A percentile compares a stretch with the other conserved stretches of the same genome.
Conservation (phyloP, 2,113 vertebrate species). For the Poecile atricapillus region DNA sequence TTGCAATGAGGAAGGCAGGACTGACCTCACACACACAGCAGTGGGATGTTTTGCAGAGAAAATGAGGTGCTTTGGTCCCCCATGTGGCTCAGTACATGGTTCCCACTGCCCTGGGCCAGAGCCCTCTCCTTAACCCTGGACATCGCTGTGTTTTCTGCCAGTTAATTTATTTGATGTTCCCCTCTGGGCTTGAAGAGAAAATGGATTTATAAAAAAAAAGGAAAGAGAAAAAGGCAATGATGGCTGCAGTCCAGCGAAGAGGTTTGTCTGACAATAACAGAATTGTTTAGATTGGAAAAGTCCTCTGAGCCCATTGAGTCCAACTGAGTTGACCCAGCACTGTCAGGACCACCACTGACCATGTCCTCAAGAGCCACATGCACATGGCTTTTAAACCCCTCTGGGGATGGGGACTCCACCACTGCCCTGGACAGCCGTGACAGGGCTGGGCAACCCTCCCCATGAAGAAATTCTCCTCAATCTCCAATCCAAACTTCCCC, state of each 20-base stretch:
- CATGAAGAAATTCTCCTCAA: not conserved
- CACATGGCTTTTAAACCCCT: accelerated
- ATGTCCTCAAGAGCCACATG: not conserved
- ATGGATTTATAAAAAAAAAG: not conserved
- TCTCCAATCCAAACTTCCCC: accelerated
- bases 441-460: not conserved
- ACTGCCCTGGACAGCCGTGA: not conserved
- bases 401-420: no score
- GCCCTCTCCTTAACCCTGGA: not conserved
- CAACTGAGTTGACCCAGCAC: not conserved
- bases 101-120: not conserved
- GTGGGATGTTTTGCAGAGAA: not conserved
- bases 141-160: not conserved
- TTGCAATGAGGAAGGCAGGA: not conserved
- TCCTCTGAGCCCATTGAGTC: not conserved
- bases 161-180: not conserved
- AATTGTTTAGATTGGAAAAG: not conserved
- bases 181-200: not conserved
- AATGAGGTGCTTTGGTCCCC: not conserved
- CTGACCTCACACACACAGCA: not conserved
- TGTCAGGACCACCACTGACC: not conserved
- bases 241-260: not conserved
- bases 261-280: not conserved
- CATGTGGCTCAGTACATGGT: accelerated
- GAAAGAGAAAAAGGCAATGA: not conserved